Base-by-base conservation (phyloP, 1,140 invertebrate species). In the Dysdera silvatica region DNA sequence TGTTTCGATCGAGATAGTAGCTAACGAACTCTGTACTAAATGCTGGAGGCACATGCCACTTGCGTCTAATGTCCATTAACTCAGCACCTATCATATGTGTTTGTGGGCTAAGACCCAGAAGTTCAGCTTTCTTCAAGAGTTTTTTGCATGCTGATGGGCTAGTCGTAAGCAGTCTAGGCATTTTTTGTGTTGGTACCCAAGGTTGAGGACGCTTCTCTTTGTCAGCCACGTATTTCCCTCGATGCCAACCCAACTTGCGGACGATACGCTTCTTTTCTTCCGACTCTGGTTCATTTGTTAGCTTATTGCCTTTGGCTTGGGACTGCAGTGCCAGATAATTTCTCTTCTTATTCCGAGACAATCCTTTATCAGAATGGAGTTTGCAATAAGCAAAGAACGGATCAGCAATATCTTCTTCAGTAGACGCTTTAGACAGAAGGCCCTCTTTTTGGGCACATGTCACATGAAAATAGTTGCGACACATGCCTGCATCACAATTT, bases 301-400 rank as follows among this genome's bases (percentile, higher is more conserved):
- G 51, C 47, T 48, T 33, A 14, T 48, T 79, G 69, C 86, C 83
- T 57, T 85, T 82, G 48, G 87, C 87, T 58, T 91, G 81, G 18
- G 93, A 78, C 71, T 94, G 90, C 20, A 96, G 78, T 4, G 90
- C 88, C 45, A 94, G 78, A 82, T 88, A 97, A 75, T 95, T 95
- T 3, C 89, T 80, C 72, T 87, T 84, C n/a, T 79, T 78, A 8
- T 70, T 71, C 54, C 75, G 65, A 8, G 72, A 71, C 18, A 70
- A 72, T 35, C 63, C 65, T 57, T 79, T 78, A 55, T 79, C 79
- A 23, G 76, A 77, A 70, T 80, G 79, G 29, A 71, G 79, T 76
- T 91, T 91, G 73, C 95, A 98, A 72, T 97, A 92, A 0, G 93
- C 94, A 76, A 94, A 97, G 75, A 95, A 97, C 1, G 94, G 93